Percentiles rank a stretch among this genome's conserved stretches.
Evolutionary conservation across 2,113 vertebrate genomes (phyloP).

Genomic region (Baryphthengus martii): DNA sequence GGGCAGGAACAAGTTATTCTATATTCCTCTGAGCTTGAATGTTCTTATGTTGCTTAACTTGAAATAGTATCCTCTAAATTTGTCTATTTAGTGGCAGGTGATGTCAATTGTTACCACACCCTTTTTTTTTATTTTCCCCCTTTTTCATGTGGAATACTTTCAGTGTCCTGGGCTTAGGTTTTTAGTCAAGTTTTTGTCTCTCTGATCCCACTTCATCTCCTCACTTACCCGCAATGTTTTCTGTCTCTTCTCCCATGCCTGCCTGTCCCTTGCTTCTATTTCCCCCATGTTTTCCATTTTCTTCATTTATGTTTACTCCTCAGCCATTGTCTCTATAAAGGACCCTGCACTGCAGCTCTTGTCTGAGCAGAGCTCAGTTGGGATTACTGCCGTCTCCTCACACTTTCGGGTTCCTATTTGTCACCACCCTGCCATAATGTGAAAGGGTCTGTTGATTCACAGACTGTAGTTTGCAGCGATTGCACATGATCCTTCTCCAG

Average conservation of each 20-base stretch:
- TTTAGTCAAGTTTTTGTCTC: not conserved
- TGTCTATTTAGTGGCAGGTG: not conserved
- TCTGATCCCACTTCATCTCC: not conserved
- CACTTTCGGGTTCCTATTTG: rapidly evolving
- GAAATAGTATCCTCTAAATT: not conserved
- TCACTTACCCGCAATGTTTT: not conserved
- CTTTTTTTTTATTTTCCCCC: not conserved
- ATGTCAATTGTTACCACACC: not conserved
- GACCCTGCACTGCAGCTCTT: not conserved
- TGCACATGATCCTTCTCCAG: not conserved
- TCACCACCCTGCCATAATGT: not conserved
- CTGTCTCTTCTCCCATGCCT: not conserved
- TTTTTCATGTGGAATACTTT: not conserved
- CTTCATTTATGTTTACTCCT: not conserved
- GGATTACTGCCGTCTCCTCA: not conserved
- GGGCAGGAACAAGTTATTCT: not conserved
- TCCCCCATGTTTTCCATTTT: not conserved
- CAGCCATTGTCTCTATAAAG: rapidly evolving
- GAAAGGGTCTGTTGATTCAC: not conserved
- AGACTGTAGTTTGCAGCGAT: not conserved
- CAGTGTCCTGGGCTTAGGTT: not conserved
- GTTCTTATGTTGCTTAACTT: not conserved
- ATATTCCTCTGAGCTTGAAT: not conserved
- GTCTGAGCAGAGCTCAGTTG: not conserved
- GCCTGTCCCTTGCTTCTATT: not conserved